Percentiles rank a stretch among this genome's conserved stretches.
Evolutionary conservation across 35 echinoderm and acorn worm species (phyloP).

Genomic region (Lytechinus variegatus): DNA sequence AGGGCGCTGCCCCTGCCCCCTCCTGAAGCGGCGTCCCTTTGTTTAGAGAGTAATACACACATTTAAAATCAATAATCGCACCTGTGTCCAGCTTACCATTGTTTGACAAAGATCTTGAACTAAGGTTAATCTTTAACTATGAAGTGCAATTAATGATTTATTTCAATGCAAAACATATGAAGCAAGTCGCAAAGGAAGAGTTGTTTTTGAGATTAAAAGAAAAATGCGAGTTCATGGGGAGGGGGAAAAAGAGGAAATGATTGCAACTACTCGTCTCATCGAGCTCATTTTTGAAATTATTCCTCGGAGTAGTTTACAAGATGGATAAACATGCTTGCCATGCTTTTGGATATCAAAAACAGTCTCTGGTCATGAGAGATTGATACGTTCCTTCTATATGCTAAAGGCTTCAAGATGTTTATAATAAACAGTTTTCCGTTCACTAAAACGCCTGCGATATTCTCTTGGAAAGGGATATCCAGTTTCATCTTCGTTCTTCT

Average conservation of each 20-base stretch:
- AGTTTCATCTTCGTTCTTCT: not conserved
- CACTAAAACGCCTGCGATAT: not conserved
- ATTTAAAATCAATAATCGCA: no score
- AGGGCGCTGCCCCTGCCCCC: no score
- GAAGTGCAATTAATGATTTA: not conserved
- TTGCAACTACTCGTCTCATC: no score
- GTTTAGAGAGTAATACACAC: no score
- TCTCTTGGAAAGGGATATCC: not conserved
- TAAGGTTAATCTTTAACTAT: not conserved
- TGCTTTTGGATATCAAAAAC: not conserved
- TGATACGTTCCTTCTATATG: not conserved
- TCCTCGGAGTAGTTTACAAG: not conserved
- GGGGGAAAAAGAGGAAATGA: not conserved
- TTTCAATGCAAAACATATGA: no score
- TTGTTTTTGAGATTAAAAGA: not conserved
- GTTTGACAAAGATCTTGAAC: no score
- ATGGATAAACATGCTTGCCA: not conserved
- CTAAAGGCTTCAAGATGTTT: not conserved
- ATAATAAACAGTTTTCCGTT: not conserved
- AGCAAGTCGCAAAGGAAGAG: not conserved
- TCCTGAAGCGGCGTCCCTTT: no score
- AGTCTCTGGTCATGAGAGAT: not conserved
- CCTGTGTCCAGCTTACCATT: no score
- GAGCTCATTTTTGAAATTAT: not conserved
- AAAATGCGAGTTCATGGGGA: not conserved